phyloP scores from a whole-genome alignment of 1,140 invertebrate genomes.

The Chelonus insularis region DNA sequence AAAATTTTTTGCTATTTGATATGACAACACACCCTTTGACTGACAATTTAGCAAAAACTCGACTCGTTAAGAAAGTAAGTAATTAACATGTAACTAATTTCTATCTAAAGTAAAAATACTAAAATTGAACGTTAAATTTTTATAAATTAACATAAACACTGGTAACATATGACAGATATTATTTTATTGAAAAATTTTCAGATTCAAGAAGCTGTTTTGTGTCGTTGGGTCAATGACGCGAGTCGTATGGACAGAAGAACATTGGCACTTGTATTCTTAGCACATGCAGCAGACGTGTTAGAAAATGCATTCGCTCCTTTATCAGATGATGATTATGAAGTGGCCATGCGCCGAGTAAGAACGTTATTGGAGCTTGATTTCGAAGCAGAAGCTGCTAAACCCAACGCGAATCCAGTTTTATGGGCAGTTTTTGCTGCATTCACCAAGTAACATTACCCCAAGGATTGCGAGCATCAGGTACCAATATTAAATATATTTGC shows the following conservation, averaged over 20 bases:
- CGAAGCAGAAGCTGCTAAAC: constrained; percentile 88
- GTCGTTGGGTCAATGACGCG: constrained; percentile 96
- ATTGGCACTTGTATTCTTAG: constrained; percentile 90
- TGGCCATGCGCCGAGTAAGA: constrained; percentile 95
- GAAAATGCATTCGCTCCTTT: constrained; percentile 99
- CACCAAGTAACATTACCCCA: constrained; percentile 77
- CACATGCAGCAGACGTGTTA: constrained; percentile 96
- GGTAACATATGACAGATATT: no score
- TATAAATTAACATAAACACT: no score
- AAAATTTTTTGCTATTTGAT: constrained; percentile 99
- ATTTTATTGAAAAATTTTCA: constrained; percentile 51
- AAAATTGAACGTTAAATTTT: no score
- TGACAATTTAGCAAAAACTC: constrained; percentile 93
- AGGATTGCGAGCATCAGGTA: constrained; percentile 8
- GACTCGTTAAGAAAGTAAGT: constrained; percentile 92
- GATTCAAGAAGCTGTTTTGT: constrained; percentile 96
- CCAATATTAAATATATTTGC: constrained; percentile 28
- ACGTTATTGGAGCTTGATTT: constrained; percentile 96
- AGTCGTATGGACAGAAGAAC: constrained; percentile 96
- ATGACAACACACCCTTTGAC: constrained; percentile 99
- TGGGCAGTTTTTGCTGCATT: constrained; percentile 99
- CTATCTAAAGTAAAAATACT: no score
- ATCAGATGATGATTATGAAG: constrained; percentile 97
- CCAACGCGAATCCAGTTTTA: constrained; percentile 88
- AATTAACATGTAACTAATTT: no score